Conservation (phyloP, 2,888 invertebrate species). For the Acanthacorydalis orientalis region DNA sequence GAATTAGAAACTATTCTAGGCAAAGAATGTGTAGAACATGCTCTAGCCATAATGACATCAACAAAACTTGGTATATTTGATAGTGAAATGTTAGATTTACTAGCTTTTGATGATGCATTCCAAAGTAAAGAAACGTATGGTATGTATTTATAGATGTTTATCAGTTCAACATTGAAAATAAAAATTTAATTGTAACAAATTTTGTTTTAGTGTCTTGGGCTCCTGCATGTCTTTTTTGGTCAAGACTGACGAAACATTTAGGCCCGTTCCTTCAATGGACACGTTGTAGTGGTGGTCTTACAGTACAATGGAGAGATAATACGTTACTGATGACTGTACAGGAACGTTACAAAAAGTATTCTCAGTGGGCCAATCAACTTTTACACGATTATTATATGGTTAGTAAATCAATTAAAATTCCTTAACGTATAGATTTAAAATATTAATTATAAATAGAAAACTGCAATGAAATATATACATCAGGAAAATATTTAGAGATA, state of each 20-base stretch:
- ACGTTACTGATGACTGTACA: slow-evolving; percentile 43
- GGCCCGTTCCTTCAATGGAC: slow-evolving; percentile 50
- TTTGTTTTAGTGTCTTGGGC: slow-evolving; percentile 43
- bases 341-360: slow-evolving; percentile 40
- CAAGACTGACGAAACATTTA: slow-evolving; percentile 43
- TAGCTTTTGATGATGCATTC: slow-evolving; percentile 45
- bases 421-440: background rate
- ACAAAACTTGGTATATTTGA: slow-evolving; percentile 65
- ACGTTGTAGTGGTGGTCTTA: slow-evolving; percentile 35
- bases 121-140: slow-evolving; percentile 45
- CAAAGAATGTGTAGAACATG: slow-evolving; percentile 42
- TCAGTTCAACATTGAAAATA: background rate
- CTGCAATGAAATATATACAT: background rate
- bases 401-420: slow-evolving; percentile 9
- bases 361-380: slow-evolving; percentile 28
- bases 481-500: background rate
- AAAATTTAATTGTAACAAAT: background rate
- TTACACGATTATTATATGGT: slow-evolving; percentile 46
- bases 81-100: slow-evolving; percentile 58
- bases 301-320: slow-evolving; percentile 46
- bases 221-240: slow-evolving; percentile 51
- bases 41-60: slow-evolving; percentile 55
- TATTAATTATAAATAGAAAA: background rate
- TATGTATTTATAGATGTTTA: slow-evolving; percentile 21
- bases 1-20: slow-evolving; percentile 51